Percentiles rank a stretch among this genome's conserved stretches.
phyloP scores from a whole-genome alignment of 2,113 vertebrate species.

The Cryptomyrus ogoouensis region DNA sequence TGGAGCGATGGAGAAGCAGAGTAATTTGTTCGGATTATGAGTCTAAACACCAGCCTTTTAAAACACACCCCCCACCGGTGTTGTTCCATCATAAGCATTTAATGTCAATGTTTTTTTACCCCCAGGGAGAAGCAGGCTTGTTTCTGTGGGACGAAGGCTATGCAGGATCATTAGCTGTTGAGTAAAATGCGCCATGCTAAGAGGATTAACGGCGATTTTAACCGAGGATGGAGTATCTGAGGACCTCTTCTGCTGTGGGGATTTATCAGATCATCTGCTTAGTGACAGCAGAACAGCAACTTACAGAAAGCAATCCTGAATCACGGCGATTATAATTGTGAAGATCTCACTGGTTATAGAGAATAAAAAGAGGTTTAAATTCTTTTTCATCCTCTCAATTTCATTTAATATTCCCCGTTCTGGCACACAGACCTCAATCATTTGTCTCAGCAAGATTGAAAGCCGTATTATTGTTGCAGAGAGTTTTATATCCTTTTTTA shows the following conservation, averaged over 20 bases:
- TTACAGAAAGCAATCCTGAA: neutral
- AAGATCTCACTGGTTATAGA: neutral
- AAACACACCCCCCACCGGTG: neutral
- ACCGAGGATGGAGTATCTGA: neutral
- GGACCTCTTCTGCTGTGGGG: neutral
- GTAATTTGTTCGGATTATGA: slow-evolving; percentile 1
- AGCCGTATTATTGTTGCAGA: neutral
- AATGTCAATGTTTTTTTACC: slow-evolving; percentile 1
- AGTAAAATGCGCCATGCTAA: neutral
- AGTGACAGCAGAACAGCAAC: neutral
- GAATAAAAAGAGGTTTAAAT: neutral
- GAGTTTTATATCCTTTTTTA: neutral
- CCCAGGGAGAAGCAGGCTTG: neutral
- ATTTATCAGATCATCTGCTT: neutral
- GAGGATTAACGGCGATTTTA: neutral
- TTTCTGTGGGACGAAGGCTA: neutral
- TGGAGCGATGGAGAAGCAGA: neutral
- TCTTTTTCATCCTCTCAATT: neutral
- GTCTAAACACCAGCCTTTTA: neutral
- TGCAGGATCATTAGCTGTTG: neutral
- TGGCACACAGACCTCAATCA: neutral
- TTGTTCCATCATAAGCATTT: neutral
- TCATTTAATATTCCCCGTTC: neutral
- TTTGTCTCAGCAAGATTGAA: neutral
- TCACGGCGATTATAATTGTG: neutral